These are phyloP conservation scores for Cydia splendana DNA, from an alignment of 1,140 invertebrate species.

Conservation along the genomic window DNA sequence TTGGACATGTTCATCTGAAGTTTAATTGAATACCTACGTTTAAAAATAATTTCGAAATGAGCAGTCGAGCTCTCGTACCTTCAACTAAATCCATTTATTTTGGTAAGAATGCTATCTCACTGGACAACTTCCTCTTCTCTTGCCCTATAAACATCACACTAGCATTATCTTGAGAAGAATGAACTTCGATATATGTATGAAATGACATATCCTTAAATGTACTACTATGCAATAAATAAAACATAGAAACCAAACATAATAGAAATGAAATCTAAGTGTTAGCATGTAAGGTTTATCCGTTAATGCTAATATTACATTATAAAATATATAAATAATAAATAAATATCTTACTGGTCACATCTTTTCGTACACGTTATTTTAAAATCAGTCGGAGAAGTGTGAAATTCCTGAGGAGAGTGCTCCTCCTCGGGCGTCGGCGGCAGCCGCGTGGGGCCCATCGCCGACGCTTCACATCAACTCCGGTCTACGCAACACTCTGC, in stretches of 20 bases:
- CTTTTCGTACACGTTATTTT: slow-evolving; percentile 52
- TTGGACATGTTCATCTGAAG: too few relatives aligned
- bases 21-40: too few relatives aligned
- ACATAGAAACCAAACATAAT: not conserved
- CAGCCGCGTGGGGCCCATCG: slow-evolving; percentile 70
- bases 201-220: too few relatives aligned
- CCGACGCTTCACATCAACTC: slow-evolving; percentile 61
- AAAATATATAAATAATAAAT: too few relatives aligned
- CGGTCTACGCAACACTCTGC: slow-evolving; percentile 47
- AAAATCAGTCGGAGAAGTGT: slow-evolving; percentile 38
- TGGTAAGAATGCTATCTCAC: too few relatives aligned
- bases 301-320: too few relatives aligned
- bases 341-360: slow-evolving; percentile 57
- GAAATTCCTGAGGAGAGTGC: slow-evolving; percentile 54
- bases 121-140: not conserved
- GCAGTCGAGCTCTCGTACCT: too few relatives aligned
- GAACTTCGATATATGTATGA: not conserved
- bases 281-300: too few relatives aligned
- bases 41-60: too few relatives aligned
- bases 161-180: not conserved
- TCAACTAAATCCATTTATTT: too few relatives aligned
- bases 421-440: slow-evolving; percentile 70
- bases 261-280: too few relatives aligned
- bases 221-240: too few relatives aligned
- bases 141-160: not conserved